Evolutionary conservation across 2,113 vertebrate species (phyloP), one percentile per base, ranked within the genome.

Genomic region (Trematomus loennbergii): DNA sequence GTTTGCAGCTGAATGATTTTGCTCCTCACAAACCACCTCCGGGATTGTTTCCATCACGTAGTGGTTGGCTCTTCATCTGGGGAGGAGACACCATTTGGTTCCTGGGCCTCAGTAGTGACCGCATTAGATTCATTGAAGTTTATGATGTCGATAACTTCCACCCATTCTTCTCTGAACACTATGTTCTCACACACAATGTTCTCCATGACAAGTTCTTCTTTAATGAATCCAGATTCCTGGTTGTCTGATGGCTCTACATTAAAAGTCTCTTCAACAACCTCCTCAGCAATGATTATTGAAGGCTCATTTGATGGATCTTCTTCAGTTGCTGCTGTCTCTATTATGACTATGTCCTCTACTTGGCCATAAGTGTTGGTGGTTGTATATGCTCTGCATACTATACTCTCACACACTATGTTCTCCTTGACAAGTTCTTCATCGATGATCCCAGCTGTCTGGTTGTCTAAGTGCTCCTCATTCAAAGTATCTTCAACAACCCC

Each of bases 41-140:
- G 55, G 63, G 22, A 84, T 71, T 29, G 72, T 33, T 64, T 87
- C 75, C 43, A 60, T 68, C 79, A 66, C 4, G 1, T 16, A 11
- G 49, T 57, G 3, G n/a, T 45, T 0, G 20, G 48, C 36, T 85
- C 60, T 50, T 74, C 15, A 0, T 79, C 49, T 15, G 36, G 50
- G 65, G 69, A 81, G 3, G n/a, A 9, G 22, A 69, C 52, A 3
- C 9, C 22, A 59, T 65, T 61, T 68, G n/a, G 50, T 45, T 63
- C 1, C 25, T 0, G 3, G 2, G 36, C 2, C 29, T 73, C 66
- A 25, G 52, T 57, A 33, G 50, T 29, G 62, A 71, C 20, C 40
- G 53, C 33, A 17, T 76, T 61, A 9, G 40, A 25, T 40, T 40
- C 36, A 33, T 40, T 2, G 9, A 1, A n/a, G 4, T 16, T 57